Percentiles rank a stretch among this genome's conserved stretches.
These are phyloP conservation scores for Hemibagrus guttatus DNA, from an alignment of 2,797 vertebrate genomes.

Conservation along the genomic window DNA sequence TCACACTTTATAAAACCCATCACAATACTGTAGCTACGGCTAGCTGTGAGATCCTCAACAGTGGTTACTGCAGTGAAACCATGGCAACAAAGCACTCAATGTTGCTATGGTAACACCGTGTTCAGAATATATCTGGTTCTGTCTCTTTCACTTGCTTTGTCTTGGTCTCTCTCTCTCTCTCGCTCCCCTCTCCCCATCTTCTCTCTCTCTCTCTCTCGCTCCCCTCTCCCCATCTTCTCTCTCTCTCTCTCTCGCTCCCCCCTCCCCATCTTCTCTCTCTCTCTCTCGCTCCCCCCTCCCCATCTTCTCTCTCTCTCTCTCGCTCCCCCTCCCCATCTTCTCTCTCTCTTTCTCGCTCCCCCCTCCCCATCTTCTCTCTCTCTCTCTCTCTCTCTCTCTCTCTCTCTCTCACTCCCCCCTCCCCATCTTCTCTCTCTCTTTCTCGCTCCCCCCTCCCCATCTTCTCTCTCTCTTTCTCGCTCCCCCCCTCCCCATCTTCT, in stretches of 20 bases:
- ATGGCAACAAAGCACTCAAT: not conserved
- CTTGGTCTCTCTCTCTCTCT: not conserved
- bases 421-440: too few relatives aligned
- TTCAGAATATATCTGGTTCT: not conserved
- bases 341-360: too few relatives aligned
- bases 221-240: not conserved
- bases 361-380: too few relatives aligned
- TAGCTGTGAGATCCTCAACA: too few relatives aligned
- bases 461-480: too few relatives aligned
- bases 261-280: too few relatives aligned
- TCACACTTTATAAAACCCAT: not conserved
- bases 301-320: too few relatives aligned
- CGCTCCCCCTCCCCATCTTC: too few relatives aligned
- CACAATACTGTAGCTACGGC: slow-evolving; percentile 5
- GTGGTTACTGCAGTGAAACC: not conserved
- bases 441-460: too few relatives aligned
- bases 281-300: too few relatives aligned
- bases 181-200: not conserved
- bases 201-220: not conserved
- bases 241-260: not conserved
- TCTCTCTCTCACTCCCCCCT: not conserved
- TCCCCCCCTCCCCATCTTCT: not conserved
- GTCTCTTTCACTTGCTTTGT: not conserved
- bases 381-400: not conserved
- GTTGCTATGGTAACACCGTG: not conserved